A percentile compares a stretch with the other conserved stretches of the same genome.
These are phyloP conservation scores for Amphiura filiformis DNA, from an alignment of 35 echinoderm and acorn worm species.

Conservation along the genomic window DNA sequence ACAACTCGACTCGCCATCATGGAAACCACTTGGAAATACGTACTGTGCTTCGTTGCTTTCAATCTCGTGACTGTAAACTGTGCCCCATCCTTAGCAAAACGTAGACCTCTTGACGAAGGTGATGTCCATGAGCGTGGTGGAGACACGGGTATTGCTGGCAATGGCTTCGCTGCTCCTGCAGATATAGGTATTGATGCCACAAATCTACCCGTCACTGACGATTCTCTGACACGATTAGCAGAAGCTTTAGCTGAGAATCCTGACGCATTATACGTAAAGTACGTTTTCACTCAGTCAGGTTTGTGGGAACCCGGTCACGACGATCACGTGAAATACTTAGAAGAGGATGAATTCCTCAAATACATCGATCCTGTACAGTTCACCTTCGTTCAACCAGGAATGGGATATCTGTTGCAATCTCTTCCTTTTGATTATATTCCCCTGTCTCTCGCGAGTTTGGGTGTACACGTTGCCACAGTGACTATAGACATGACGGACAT, in stretches of 20 bases:
- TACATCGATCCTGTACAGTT: neutral
- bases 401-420: neutral
- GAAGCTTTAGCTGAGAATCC: neutral
- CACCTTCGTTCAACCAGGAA: neutral
- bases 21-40: too few species aligned
- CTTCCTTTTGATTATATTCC: neutral
- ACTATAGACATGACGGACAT: neutral
- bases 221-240: too few species aligned
- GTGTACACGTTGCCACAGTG: neutral
- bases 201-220: too few species aligned
- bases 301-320: neutral
- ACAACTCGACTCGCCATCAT: too few species aligned
- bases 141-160: too few species aligned
- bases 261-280: neutral
- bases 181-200: too few species aligned
- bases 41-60: too few species aligned
- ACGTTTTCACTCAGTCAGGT: neutral
- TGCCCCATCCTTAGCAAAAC: too few species aligned
- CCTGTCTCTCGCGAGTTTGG: neutral
- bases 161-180: too few species aligned
- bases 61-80: too few species aligned
- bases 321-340: neutral
- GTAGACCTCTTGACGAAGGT: too few species aligned
- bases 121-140: too few species aligned
- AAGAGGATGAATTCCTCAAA: neutral